Evolutionary conservation across 2,113 vertebrate species (phyloP).

Genomic region (Perca schrenkii): DNA sequence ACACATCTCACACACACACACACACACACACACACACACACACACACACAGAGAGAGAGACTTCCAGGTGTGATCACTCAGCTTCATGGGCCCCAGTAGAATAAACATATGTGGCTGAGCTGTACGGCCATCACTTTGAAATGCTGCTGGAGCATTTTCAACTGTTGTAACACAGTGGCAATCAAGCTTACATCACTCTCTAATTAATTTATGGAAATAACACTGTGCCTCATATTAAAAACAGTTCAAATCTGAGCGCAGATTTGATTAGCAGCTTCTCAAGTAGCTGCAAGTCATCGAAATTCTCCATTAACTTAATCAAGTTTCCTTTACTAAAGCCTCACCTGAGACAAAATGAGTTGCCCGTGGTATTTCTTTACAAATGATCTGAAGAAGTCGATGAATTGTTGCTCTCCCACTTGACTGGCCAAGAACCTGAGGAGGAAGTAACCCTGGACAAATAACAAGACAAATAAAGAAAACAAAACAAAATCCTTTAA

Average conservation of each 20-base stretch:
- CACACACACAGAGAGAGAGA: slow-evolving; percentile 6
- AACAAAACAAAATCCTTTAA: slow-evolving; percentile 10
- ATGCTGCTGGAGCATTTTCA: slow-evolving; percentile 32
- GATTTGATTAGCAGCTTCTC: slow-evolving; percentile 46
- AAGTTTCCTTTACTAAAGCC: slow-evolving; percentile 15
- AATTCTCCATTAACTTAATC: slow-evolving; percentile 30
- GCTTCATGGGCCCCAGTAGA: slow-evolving; percentile 42
- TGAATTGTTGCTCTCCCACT: slow-evolving; percentile 87
- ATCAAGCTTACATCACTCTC: slow-evolving; percentile 35
- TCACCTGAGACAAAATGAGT: slow-evolving; percentile 95
- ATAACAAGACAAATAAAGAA: slow-evolving; percentile 31
- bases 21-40: slow-evolving; percentile 31
- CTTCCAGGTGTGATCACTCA: slow-evolving; percentile 75
- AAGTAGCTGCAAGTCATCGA: slow-evolving; percentile 28
- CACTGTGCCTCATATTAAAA: slow-evolving; percentile 40
- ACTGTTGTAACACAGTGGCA: slow-evolving; percentile 42
- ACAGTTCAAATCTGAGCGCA: slow-evolving; percentile 32
- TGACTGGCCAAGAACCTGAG: slow-evolving; percentile 87
- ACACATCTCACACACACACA: slow-evolving; percentile 20
- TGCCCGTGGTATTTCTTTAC: slow-evolving; percentile 91
- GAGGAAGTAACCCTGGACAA: slow-evolving; percentile 93
- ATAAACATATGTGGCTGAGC: slow-evolving; percentile 59
- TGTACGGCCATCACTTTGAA: slow-evolving; percentile 44
- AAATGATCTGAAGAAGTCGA: slow-evolving; percentile 90
- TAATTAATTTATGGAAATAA: slow-evolving; percentile 64